These are phyloP conservation scores for Delichon dasypus DNA, from an alignment of 2,797 vertebrate genomes.

Conservation along the genomic window DNA sequence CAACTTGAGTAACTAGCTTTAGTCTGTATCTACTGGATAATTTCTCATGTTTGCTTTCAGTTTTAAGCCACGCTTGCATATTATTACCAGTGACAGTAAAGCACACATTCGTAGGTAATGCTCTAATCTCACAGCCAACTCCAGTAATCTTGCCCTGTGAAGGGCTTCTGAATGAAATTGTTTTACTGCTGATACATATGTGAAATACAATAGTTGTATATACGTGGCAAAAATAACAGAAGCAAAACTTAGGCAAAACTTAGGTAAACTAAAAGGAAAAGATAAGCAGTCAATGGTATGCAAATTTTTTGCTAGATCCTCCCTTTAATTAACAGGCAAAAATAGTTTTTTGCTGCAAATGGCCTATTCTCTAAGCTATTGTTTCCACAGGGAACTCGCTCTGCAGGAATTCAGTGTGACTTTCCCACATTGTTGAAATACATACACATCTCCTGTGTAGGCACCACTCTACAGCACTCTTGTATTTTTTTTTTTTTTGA, in stretches of 20 bases:
- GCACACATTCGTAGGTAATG: conserved; percentile 85
- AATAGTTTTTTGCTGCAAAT: background rate
- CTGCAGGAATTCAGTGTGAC: background rate
- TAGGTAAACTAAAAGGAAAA: background rate
- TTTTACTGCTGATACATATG: conserved; percentile 54
- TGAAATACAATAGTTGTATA: background rate
- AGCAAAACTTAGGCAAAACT: background rate
- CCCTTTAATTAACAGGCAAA: background rate
- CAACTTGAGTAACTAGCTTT: conserved; percentile 65
- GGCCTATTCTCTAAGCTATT: background rate
- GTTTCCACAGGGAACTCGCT: background rate
- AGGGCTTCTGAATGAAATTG: conserved; percentile 82
- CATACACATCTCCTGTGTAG: background rate
- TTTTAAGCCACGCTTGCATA: conserved; percentile 87
- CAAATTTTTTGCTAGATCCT: background rate
- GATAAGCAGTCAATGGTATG: background rate
- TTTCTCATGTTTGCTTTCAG: conserved; percentile 77
- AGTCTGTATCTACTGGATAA: conserved; percentile 56
- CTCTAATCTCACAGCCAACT: conserved; percentile 83
- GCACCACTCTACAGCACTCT: background rate
- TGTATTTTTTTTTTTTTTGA: background rate
- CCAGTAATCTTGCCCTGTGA: conserved; percentile 81
- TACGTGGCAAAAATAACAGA: background rate
- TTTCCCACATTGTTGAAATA: background rate
- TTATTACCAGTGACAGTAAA: conserved; percentile 87